Evolutionary conservation across 2,797 vertebrate genomes (phyloP).

Genomic region (Rachycentron canadum): DNA sequence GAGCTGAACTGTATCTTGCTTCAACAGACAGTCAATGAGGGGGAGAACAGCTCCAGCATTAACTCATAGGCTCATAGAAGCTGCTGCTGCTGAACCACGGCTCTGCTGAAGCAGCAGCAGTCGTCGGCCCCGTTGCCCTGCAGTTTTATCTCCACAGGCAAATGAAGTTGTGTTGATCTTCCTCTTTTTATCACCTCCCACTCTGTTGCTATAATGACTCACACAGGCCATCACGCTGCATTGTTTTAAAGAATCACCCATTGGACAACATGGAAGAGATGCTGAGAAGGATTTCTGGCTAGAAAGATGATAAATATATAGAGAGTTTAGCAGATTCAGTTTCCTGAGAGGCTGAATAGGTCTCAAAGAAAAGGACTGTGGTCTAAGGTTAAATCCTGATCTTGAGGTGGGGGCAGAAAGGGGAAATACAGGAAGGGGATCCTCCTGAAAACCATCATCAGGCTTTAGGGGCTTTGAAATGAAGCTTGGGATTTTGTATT

Average conservation of each 20-base stretch:
- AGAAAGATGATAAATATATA: background rate
- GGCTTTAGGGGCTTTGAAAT: too few relatives aligned
- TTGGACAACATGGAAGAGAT: background rate
- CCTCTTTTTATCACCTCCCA: slow-evolving; percentile 16
- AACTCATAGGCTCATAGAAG: slow-evolving; percentile 5
- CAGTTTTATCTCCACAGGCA: slow-evolving; percentile 23
- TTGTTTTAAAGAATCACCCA: slow-evolving; percentile 39
- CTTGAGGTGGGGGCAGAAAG: too few relatives aligned
- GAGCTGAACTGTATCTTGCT: background rate
- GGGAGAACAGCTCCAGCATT: slow-evolving; percentile 22
- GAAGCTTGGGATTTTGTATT: too few relatives aligned
- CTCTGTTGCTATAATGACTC: slow-evolving; percentile 24
- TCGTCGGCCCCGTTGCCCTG: background rate
- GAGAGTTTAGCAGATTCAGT: background rate
- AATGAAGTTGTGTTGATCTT: slow-evolving; percentile 31
- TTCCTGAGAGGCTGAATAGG: background rate
- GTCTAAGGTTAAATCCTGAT: too few relatives aligned
- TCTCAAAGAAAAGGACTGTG: background rate
- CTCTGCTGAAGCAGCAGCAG: slow-evolving; percentile 13
- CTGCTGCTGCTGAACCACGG: slow-evolving; percentile 32
- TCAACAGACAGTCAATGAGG: slow-evolving; percentile 24
- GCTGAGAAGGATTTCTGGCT: background rate
- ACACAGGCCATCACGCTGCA: background rate
- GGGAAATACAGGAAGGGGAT: too few relatives aligned
- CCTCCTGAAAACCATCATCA: too few relatives aligned